Evolutionary conservation across 2,113 vertebrate species (phyloP), one percentile per base, ranked within the genome.

Genomic region (Galemys pyrenaicus): DNA sequence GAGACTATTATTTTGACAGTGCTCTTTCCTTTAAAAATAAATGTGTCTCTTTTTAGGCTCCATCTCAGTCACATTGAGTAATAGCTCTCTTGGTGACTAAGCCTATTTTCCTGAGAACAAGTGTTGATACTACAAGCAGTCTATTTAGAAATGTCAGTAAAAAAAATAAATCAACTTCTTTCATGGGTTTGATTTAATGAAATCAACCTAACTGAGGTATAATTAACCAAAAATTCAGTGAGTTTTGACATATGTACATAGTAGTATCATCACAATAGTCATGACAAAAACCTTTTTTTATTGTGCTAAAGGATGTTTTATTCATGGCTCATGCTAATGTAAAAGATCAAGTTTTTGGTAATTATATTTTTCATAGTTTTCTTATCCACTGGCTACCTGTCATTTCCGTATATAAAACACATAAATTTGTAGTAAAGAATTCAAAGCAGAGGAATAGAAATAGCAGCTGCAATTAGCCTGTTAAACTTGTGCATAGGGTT

Each of bases 1-100:
- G 58, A 78, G 16, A 24, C 73, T 56, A 28, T 62, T 60, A 77
- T 81, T 84, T 68, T 46, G 77, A 92, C 17, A 74, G 32, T 37
- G 58, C 32, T 60, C 6, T 49, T 90, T 92, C 62, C 75, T 82
- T 77, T 90, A 73, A 78, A 94, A 93, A 73, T 41, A 89, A 51
- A 49, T 13, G 35, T 89, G 35, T 56, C 64, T 85, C 39, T 85
- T 71, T 83, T 81, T 32, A 74, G 15, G 24, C 16, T 80, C 30
- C 17, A 32, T 65, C n/a, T 73, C 46, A 39, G 30, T 75, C 83
- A 32, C 41, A 41, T 87, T 54, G 71, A 90, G 19, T 35, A 65
- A 46, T 24, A 35, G 73, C 64, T 92, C 46, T 90, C 71, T 64
- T 39, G 32, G 24, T 75, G 46, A 85, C 68, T 80, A 85, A 71